Evolutionary conservation across 2,888 invertebrate species (phyloP).

Genomic region (Tuberolachnus salignus): DNA sequence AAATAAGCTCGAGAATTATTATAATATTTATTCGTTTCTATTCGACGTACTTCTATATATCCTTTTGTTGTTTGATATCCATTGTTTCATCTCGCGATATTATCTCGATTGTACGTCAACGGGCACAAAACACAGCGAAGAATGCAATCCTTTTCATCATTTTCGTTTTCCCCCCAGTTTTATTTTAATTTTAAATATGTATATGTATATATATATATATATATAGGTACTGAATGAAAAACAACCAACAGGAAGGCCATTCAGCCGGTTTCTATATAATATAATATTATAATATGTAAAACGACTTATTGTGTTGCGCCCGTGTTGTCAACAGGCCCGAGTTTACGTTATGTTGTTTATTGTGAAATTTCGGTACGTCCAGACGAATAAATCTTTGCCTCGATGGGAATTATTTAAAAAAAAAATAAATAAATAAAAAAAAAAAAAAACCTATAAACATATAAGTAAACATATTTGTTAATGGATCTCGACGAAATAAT

Average conservation of each 20-base stretch:
- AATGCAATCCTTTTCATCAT: constrained; percentile 52
- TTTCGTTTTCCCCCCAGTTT: constrained; percentile 49
- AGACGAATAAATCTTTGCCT: constrained; percentile 52
- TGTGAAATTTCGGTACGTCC: constrained; percentile 44
- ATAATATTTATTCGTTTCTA: constrained; percentile 26
- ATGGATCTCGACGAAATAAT: constrained; percentile 19
- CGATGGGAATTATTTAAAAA: neutral
- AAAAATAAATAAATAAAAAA: too few species aligned
- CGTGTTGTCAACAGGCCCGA: constrained; percentile 29
- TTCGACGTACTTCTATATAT: constrained; percentile 22
- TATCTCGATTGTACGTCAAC: constrained; percentile 48
- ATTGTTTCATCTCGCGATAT: constrained; percentile 51
- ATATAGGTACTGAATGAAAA: constrained; percentile 29
- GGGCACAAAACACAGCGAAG: constrained; percentile 31
- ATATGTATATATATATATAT: neutral
- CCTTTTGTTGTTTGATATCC: constrained; percentile 37
- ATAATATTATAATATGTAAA: constrained; percentile 47
- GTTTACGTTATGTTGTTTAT: constrained; percentile 44
- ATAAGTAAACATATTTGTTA: constrained; percentile 18
- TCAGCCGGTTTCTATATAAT: constrained; percentile 48
- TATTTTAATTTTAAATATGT: constrained; percentile 49
- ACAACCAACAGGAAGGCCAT: constrained; percentile 53
- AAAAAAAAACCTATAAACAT: constrained; percentile 19
- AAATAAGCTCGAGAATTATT: constrained; percentile 21
- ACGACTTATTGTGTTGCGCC: constrained; percentile 53